Conservation (phyloP, 2,888 invertebrate genomes). For the Agrotis puta region DNA sequence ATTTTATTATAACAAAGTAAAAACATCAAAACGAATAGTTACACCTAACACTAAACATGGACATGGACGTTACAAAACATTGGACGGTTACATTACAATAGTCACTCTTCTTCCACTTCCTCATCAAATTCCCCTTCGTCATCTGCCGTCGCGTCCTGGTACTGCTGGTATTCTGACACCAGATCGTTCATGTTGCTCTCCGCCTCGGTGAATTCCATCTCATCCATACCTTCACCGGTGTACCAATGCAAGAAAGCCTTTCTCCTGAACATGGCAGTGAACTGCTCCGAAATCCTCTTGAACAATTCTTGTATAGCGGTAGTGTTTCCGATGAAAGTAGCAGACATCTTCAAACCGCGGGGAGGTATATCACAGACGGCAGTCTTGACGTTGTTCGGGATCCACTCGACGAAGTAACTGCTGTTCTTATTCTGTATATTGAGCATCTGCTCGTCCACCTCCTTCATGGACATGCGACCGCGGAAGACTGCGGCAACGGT, state of each 20-base stretch:
- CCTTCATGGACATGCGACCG: conserved; percentile 98
- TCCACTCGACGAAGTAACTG: conserved; percentile 95
- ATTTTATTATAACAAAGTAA: conserved; percentile 63
- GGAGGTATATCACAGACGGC: conserved; percentile 96
- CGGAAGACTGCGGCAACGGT: conserved; percentile 97
- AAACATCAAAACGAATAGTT: conserved; percentile 70
- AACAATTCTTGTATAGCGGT: conserved; percentile 97
- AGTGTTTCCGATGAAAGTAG: conserved; percentile 96
- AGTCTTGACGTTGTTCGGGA: conserved; percentile 95
- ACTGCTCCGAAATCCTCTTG: conserved; percentile 96
- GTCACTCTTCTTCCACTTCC: conserved; percentile 85
- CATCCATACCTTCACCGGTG: conserved; percentile 98
- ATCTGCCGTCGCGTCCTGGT: conserved; percentile 97
- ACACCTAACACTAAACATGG: conserved; percentile 78
- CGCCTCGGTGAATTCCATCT: conserved; percentile 98
- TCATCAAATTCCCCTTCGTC: conserved; percentile 96
- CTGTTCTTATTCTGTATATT: conserved; percentile 95
- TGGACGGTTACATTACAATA: conserved; percentile 62
- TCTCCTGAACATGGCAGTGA: conserved; percentile 97
- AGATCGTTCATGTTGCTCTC: conserved; percentile 98
- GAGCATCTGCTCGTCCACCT: conserved; percentile 95
- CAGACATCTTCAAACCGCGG: conserved; percentile 95
- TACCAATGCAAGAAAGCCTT: conserved; percentile 99
- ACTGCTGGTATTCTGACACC: conserved; percentile 97
- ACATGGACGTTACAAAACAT: conserved; percentile 71